Base-by-base conservation (phyloP, 2,888 invertebrate genomes). In the Taenaris catops region DNA sequence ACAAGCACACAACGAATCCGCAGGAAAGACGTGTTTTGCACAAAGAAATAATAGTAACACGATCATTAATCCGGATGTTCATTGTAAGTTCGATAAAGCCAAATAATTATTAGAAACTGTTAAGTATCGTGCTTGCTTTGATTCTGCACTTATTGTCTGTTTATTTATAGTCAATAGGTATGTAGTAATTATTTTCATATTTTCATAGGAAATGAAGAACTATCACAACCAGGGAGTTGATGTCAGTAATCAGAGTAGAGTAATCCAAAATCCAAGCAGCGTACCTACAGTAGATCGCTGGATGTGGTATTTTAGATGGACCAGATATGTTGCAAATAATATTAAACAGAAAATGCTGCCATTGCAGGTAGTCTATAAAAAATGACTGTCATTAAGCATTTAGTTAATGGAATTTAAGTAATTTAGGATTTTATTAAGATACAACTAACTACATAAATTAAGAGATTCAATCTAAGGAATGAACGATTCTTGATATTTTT, bases 251-350 rank as follows among this genome's bases (percentile, higher is more conserved):
- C 9, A 11, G 24, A 19, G 20, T 11, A 5, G 14, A 16, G 1
- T 17, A 17, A 6, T 14, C 0, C 9, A 4, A 14, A 17, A 62
- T 41, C 49, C 63, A 8, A 5, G 21, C 1, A 38, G 5, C 0
- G 48, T 68, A 37, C 7, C 52, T 1, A 31, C 41, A 4, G 25
- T 37, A 25, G 55, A 71, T 12, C 67, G 81, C 21, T 83, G 81
- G 81, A 44, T 51, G 7, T 34, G 73, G 25, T 83, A 81, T 45
- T 80, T 70, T 34, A 59, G 35, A 32, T 80, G 78, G 78, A 55
- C 59, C 18, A 47, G 52, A 5, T 33, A 41, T 7, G 35, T 49
- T 14, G 41, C 54, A 1, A 23, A 44, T 1, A 32, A 45, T 11
- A 36, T 58, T 1, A 63, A 55, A 42, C 32, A 45, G 1, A 25